These are phyloP conservation scores for Meles meles DNA, from an alignment of 2,113 vertebrate genomes.

Conservation along the genomic window DNA sequence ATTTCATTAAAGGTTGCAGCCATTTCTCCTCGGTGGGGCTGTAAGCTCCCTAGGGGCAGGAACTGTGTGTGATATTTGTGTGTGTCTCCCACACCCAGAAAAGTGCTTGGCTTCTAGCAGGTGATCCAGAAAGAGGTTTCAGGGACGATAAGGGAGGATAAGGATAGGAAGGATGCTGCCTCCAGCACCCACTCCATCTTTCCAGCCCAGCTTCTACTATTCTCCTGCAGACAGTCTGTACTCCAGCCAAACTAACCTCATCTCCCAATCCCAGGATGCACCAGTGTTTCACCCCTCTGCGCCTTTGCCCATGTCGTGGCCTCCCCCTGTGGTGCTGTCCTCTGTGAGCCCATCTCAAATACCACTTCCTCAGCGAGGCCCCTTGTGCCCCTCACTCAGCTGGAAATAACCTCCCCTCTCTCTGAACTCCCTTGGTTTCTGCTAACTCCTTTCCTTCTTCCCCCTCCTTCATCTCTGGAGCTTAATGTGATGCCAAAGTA, in stretches of 20 bases:
- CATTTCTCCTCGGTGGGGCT: background rate
- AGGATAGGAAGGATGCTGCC: background rate
- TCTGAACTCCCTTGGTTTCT: background rate
- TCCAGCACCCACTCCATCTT: background rate
- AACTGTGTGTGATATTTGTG: background rate
- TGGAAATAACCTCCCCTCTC: background rate
- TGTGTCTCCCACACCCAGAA: background rate
- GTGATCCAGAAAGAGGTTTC: background rate
- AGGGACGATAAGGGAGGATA: background rate
- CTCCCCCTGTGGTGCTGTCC: background rate
- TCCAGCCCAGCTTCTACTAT: background rate
- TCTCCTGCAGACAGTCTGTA: background rate
- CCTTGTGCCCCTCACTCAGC: background rate
- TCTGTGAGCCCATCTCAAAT: background rate
- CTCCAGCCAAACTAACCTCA: background rate
- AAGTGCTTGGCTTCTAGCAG: background rate
- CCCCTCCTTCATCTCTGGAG: background rate
- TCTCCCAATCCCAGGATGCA: background rate
- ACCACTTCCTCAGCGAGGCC: background rate
- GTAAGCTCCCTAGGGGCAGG: accelerated
- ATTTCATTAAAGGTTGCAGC: accelerated
- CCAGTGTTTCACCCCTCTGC: background rate
- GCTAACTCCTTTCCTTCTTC: background rate
- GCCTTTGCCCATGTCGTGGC: background rate
- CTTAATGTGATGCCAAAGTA: background rate